These are phyloP conservation scores for Leptoteleia sp. DNA, from an alignment of 1,140 invertebrate genomes.

Conservation along the genomic window DNA sequence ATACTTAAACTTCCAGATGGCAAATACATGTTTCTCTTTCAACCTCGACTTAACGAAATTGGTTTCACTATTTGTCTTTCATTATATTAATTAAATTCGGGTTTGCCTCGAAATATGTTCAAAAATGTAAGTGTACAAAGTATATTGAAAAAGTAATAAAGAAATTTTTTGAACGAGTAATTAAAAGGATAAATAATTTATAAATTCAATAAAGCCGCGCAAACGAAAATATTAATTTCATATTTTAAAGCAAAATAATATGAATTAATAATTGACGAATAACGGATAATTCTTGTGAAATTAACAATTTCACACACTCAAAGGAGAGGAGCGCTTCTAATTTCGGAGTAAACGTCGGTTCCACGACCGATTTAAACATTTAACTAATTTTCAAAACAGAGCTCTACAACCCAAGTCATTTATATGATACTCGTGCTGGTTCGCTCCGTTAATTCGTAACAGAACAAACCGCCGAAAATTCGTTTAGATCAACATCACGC, in stretches of 20 bases:
- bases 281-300: too few relatives aligned
- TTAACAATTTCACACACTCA: too few relatives aligned
- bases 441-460: constrained; percentile 43
- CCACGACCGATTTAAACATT: not conserved
- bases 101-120: not conserved
- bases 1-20: not conserved
- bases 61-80: not conserved
- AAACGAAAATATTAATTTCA: too few relatives aligned
- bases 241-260: too few relatives aligned
- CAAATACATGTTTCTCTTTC: not conserved
- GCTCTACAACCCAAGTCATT: constrained; percentile 14
- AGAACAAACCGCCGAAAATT: constrained; percentile 40
- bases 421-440: constrained; percentile 31
- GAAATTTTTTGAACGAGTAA: too few relatives aligned
- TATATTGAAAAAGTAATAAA: not conserved
- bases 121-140: not conserved
- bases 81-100: not conserved
- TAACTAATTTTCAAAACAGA: too few relatives aligned
- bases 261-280: too few relatives aligned
- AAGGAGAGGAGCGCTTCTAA: not conserved
- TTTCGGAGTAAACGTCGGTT: constrained; percentile 14
- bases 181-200: too few relatives aligned
- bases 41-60: not conserved
- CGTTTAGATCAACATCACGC: constrained; percentile 43
- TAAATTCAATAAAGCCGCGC: too few relatives aligned